A percentile compares a stretch with the other conserved stretches of the same genome.
phyloP scores from a whole-genome alignment of 2,888 invertebrate genomes.

The Oxyteleia sp. region DNA sequence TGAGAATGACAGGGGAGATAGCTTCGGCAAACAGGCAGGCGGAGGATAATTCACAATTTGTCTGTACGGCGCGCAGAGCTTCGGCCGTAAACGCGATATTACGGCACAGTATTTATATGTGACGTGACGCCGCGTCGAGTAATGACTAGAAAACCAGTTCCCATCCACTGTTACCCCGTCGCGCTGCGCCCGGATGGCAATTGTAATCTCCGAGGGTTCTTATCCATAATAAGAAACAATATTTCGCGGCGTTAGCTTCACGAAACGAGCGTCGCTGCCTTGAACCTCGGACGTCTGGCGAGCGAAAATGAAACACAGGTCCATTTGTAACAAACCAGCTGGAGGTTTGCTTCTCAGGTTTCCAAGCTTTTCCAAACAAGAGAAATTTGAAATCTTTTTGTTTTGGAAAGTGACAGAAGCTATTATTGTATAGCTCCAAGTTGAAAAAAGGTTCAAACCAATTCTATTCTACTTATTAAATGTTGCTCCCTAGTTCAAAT shows the following conservation, averaged over 20 bases:
- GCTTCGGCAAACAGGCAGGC: constrained; percentile 29
- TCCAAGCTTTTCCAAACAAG: too few relatives aligned
- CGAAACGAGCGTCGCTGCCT: constrained; percentile 59
- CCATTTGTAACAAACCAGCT: constrained; percentile 2
- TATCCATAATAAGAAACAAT: constrained; percentile 74
- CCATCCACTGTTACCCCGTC: constrained; percentile 67
- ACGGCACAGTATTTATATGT: constrained; percentile 76
- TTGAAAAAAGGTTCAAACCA: too few relatives aligned
- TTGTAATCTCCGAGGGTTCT: constrained; percentile 72
- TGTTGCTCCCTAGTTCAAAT: too few relatives aligned
- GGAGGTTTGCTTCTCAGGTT: not conserved
- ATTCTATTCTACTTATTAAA: too few relatives aligned
- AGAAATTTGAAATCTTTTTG: too few relatives aligned
- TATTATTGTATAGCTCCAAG: too few relatives aligned
- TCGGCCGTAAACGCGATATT: constrained; percentile 74
- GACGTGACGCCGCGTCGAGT: constrained; percentile 76
- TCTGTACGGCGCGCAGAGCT: constrained; percentile 47
- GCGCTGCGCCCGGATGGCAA: constrained; percentile 55
- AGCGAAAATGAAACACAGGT: constrained; percentile 21
- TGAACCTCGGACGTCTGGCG: constrained; percentile 52
- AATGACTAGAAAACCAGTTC: constrained; percentile 78
- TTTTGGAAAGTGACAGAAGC: too few relatives aligned
- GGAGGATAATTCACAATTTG: constrained; percentile 69
- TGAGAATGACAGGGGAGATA: constrained; percentile 49
- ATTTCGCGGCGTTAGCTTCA: constrained; percentile 60